These are phyloP conservation scores for Theretra japonica DNA, from an alignment of 2,888 invertebrate species.

Conservation along the genomic window DNA sequence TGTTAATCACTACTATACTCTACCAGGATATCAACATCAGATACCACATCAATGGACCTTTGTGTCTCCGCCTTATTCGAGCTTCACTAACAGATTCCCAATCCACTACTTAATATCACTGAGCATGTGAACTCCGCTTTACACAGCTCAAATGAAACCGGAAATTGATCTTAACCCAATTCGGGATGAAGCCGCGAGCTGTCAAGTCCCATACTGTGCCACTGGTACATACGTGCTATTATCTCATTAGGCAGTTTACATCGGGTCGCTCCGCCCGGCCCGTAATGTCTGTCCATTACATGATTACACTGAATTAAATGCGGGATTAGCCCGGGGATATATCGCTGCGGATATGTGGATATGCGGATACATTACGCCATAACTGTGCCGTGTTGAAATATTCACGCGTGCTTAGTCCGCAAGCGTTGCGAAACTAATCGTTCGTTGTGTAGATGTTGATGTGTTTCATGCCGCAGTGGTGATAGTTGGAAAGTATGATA, in stretches of 20 bases:
- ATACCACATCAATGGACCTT: too few relatives aligned
- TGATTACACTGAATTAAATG: slow-evolving; percentile 22
- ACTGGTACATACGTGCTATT: not conserved
- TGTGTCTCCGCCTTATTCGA: too few relatives aligned
- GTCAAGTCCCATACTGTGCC: not conserved
- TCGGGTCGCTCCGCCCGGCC: not conserved
- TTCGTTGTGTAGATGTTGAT: not conserved
- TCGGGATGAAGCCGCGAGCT: not conserved
- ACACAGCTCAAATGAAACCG: not conserved
- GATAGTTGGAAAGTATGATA: not conserved
- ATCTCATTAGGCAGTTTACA: slow-evolving; percentile 4
- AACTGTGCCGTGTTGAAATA: not conserved
- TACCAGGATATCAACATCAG: too few relatives aligned
- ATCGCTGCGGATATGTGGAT: slow-evolving; percentile 14
- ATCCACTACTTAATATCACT: too few relatives aligned
- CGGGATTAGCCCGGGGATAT: slow-evolving; percentile 14
- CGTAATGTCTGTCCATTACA: slow-evolving; percentile 12
- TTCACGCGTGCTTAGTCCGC: not conserved
- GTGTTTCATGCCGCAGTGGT: not conserved
- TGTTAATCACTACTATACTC: too few relatives aligned
- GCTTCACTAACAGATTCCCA: too few relatives aligned
- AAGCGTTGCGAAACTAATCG: not conserved
- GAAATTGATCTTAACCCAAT: slow-evolving; percentile 11
- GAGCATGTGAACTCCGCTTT: not conserved
- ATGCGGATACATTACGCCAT: slow-evolving; percentile 4